Conservation (phyloP, 2,113 vertebrate species). For the Nannobrachium achirus region DNA sequence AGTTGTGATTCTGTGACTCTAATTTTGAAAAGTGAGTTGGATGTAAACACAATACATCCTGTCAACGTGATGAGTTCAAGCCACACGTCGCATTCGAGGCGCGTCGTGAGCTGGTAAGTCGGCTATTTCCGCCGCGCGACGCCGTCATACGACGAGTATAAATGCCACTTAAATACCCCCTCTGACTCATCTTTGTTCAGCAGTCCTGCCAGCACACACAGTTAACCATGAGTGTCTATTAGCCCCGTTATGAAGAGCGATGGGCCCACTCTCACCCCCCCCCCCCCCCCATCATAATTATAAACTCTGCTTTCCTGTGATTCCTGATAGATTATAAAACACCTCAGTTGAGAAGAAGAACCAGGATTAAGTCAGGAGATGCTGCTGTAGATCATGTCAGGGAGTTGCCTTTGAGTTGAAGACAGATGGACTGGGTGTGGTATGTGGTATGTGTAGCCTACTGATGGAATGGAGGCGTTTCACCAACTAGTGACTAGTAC, state of each 20-base stretch:
- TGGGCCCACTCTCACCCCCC: conserved; percentile 7
- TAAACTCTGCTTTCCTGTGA: conserved; percentile 43
- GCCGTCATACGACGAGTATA: no score
- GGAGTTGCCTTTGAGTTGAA: no score
- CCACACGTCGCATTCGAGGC: no score
- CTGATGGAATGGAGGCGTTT: no score
- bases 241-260: conserved; percentile 58
- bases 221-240: conserved; percentile 56
- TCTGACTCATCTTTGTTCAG: conserved; percentile 25
- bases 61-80: conserved; percentile 14
- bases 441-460: no score
- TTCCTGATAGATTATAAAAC: conserved; percentile 53
- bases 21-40: conserved; percentile 50
- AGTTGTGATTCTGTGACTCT: neutral
- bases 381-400: conserved; percentile 42
- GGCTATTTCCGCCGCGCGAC: no score
- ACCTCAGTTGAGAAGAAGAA: conserved; percentile 24
- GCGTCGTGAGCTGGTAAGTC: no score
- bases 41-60: conserved; percentile 44
- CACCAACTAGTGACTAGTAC: no score
- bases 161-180: neutral
- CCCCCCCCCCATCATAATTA: conserved; percentile 46
- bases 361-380: conserved; percentile 42
- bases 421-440: no score
- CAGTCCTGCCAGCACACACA: conserved; percentile 33